phyloP scores from a whole-genome alignment of 2,888 invertebrate species.

The Rhamphomyia laevipes region DNA sequence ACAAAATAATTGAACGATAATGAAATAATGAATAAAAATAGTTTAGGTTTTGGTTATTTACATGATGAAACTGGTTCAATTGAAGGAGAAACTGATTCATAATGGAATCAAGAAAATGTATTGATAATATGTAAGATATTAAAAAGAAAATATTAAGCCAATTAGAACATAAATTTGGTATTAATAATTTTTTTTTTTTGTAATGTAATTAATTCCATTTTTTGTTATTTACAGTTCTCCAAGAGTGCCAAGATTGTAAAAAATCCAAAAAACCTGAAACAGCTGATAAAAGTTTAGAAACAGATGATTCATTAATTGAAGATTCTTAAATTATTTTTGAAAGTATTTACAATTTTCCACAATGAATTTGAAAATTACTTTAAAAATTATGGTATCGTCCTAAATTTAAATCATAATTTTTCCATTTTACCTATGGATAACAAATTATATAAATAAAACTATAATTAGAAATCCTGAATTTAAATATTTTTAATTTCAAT shows the following conservation, averaged over 20 bases:
- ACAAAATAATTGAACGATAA: conserved; percentile 10
- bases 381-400: too few species aligned
- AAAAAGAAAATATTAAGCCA: conserved; percentile 42
- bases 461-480: too few species aligned
- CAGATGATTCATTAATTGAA: conserved; percentile 22
- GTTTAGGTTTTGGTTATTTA: conserved; percentile 29
- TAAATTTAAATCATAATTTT: too few species aligned
- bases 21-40: conserved; percentile 14
- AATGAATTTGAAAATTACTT: too few species aligned
- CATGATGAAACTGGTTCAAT: conserved; percentile 21
- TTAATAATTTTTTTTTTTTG: background rate
- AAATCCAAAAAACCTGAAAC: conserved; percentile 32
- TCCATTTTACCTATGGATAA: too few species aligned
- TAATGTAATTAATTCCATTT: background rate
- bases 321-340: too few species aligned
- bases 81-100: conserved; percentile 51
- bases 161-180: background rate
- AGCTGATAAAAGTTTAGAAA: conserved; percentile 35
- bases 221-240: conserved; percentile 17
- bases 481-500: too few species aligned
- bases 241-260: conserved; percentile 29
- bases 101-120: conserved; percentile 52
- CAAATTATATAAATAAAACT: too few species aligned
- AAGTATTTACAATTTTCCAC: too few species aligned
- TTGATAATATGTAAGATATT: conserved; percentile 48